Percentiles rank a stretch among this genome's conserved stretches.
These are phyloP conservation scores for Brachypteracias leptosomus DNA, from an alignment of 2,113 vertebrate genomes.

Conservation along the genomic window DNA sequence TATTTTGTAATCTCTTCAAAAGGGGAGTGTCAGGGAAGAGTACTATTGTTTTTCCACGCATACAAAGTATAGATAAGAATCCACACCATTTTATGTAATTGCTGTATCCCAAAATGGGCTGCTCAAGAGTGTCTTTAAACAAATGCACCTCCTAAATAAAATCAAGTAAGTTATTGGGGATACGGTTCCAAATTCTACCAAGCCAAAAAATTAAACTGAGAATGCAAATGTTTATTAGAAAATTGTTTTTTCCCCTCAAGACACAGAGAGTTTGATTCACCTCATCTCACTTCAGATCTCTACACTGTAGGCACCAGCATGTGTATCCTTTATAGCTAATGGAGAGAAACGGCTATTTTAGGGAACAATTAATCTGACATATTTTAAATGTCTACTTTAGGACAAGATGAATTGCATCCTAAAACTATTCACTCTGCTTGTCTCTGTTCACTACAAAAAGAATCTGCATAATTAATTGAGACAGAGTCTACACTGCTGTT, in stretches of 20 bases:
- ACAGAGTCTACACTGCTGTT: not conserved
- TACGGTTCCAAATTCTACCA: not conserved
- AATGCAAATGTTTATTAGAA: not conserved
- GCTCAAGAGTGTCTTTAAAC: not conserved
- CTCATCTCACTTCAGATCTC: not conserved
- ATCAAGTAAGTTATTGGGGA: not conserved
- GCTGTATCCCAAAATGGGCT: not conserved
- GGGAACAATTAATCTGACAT: not conserved
- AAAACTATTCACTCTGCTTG: not conserved
- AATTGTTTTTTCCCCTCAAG: not conserved
- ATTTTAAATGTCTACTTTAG: conserved; percentile 2
- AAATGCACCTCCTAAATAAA: not conserved
- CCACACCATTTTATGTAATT: not conserved
- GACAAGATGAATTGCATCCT: not conserved
- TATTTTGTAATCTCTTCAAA: not conserved
- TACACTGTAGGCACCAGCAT: not conserved
- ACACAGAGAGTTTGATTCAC: accelerated
- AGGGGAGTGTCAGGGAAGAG: not conserved
- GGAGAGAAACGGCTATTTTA: not conserved
- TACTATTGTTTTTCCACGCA: not conserved
- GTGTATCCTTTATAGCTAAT: not conserved
- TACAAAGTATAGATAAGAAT: not conserved
- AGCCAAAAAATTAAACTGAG: not conserved
- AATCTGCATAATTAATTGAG: not conserved
- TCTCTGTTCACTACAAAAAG: not conserved